Evolutionary conservation across 2,797 vertebrate genomes (phyloP).

Genomic region (Lycodopsis pacificus): DNA sequence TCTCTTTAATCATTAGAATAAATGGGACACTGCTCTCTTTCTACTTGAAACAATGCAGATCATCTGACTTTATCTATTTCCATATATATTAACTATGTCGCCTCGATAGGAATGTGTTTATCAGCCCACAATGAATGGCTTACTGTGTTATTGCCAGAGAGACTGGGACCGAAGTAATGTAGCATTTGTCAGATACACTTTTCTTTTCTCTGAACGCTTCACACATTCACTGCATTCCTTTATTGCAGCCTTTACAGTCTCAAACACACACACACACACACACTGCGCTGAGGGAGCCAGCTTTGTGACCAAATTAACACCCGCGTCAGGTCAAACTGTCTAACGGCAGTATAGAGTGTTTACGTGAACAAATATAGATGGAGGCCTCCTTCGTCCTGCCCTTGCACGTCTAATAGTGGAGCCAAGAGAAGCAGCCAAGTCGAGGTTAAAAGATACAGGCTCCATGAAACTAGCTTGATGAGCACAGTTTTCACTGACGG

Average conservation of each 20-base stretch:
- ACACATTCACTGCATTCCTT: constrained; percentile 31
- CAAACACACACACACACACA: background rate
- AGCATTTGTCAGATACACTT: constrained; percentile 40
- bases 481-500: background rate
- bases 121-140: constrained; percentile 30
- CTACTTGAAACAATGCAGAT: constrained; percentile 19
- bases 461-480: background rate
- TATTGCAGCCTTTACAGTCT: constrained; percentile 19
- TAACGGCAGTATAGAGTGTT: constrained; percentile 47
- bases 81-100: constrained; percentile 20
- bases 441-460: constrained; percentile 25
- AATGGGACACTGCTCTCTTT: constrained; percentile 1
- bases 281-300: constrained; percentile 24
- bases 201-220: constrained; percentile 37
- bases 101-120: constrained; percentile 41
- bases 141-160: constrained; percentile 33
- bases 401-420: constrained; percentile 29
- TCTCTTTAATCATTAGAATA: background rate
- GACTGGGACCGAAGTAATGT: constrained; percentile 33
- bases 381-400: constrained; percentile 37
- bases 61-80: constrained; percentile 37
- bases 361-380: constrained; percentile 65
- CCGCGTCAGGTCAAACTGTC: constrained; percentile 48
- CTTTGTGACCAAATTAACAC: constrained; percentile 64
- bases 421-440: constrained; percentile 31